phyloP scores from a whole-genome alignment of 2,113 vertebrate species.

The Leucopternis melanops region DNA sequence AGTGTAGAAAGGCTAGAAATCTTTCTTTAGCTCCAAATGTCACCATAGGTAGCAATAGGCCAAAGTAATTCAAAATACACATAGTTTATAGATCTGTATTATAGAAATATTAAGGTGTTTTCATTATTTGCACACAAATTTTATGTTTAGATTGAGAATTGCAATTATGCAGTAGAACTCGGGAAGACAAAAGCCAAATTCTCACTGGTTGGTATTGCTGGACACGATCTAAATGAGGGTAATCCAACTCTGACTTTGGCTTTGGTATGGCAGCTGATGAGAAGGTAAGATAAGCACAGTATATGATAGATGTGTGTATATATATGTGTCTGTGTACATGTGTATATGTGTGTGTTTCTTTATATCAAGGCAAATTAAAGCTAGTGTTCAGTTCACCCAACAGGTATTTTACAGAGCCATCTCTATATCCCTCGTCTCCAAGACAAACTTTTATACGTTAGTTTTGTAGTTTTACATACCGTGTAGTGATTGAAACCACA shows the following conservation, averaged over 20 bases:
- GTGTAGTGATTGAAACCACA: neutral
- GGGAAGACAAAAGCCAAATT: slow-evolving; percentile 86
- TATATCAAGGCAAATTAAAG: neutral
- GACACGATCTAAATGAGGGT: slow-evolving; percentile 89
- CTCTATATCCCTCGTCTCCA: neutral
- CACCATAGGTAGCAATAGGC: neutral
- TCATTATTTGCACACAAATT: neutral
- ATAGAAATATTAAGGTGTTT: neutral
- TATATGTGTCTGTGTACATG: fast-evolving
- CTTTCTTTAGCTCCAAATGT: neutral
- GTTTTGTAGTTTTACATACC: neutral
- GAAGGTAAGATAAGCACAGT: slow-evolving; percentile 74
- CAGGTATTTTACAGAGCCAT: neutral
- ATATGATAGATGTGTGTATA: neutral
- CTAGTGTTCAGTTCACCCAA: neutral
- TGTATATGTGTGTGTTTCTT: neutral
- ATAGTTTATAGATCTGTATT: neutral
- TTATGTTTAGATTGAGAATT: slow-evolving; percentile 89
- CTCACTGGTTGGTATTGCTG: slow-evolving; percentile 94
- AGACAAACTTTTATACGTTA: neutral
- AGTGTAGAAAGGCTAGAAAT: neutral
- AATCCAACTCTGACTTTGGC: slow-evolving; percentile 88
- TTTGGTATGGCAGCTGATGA: slow-evolving; percentile 96
- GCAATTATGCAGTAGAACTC: slow-evolving; percentile 91
- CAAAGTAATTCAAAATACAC: neutral